These are phyloP conservation scores for Amazona guildingii DNA, from an alignment of 2,113 vertebrate species.

Conservation along the genomic window DNA sequence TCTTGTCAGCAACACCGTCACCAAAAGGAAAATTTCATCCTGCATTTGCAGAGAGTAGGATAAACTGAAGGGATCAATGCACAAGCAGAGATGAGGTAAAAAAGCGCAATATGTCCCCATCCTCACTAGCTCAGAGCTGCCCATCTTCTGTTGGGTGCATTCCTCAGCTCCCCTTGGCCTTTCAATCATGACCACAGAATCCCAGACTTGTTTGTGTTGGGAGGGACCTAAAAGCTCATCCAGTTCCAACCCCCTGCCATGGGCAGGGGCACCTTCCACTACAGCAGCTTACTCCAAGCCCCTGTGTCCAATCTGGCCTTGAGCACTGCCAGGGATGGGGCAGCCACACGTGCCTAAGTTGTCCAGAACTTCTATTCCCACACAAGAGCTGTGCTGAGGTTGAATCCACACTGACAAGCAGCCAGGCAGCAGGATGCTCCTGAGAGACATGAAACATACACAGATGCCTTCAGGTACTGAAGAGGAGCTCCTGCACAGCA, in stretches of 20 bases:
- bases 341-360: neutral
- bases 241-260: neutral
- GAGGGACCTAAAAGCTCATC: neutral
- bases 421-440: neutral
- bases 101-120: rapidly evolving
- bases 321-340: neutral
- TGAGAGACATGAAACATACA: neutral
- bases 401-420: neutral
- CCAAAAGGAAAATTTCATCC: neutral
- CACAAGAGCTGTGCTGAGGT: neutral
- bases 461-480: neutral
- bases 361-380: neutral
- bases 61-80: neutral
- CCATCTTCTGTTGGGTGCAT: neutral
- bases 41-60: neutral
- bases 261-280: neutral
- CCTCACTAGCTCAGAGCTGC: neutral
- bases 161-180: neutral
- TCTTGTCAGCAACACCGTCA: neutral
- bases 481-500: neutral
- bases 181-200: neutral
- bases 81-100: rapidly evolving
- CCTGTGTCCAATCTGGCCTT: neutral
- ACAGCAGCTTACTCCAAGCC: neutral
- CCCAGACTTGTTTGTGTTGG: neutral